These are phyloP conservation scores for Esox lucius DNA, from an alignment of 2,797 vertebrate species.

Conservation along the genomic window DNA sequence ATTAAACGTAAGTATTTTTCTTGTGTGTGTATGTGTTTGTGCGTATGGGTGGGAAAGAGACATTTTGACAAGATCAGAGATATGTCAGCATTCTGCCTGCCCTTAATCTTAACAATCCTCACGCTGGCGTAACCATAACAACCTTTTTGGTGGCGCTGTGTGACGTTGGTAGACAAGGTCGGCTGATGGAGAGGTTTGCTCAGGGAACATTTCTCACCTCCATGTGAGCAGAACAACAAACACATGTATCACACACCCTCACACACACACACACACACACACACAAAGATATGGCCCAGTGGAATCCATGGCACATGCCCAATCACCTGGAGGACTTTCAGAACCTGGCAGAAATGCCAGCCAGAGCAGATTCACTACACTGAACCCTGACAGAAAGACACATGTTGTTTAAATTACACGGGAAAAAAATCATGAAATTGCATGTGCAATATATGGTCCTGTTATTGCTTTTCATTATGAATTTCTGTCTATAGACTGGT, in stretches of 20 bases:
- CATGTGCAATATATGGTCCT: no score
- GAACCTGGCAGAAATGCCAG: background rate
- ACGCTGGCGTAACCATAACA: constrained; percentile 64
- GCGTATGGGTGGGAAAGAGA: constrained; percentile 14
- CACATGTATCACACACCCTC: constrained; percentile 29
- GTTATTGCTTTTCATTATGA: no score
- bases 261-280: constrained; percentile 4
- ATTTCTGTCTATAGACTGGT: no score
- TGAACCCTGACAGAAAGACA: background rate
- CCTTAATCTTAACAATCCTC: constrained; percentile 70
- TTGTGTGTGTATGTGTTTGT: background rate
- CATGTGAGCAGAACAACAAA: constrained; percentile 32
- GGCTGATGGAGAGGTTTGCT: constrained; percentile 54
- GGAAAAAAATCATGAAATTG: no score
- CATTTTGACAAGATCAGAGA: constrained; percentile 52
- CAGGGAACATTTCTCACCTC: constrained; percentile 51
- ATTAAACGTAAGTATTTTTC: no score
- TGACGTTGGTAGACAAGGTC: constrained; percentile 40
- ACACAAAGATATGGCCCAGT: constrained; percentile 22
- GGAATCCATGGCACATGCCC: constrained; percentile 16
- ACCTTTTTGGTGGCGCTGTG: constrained; percentile 66
- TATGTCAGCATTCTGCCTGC: constrained; percentile 55
- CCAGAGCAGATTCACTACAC: background rate
- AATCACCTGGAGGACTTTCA: background rate
- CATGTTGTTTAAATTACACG: no score